Conservation (phyloP, 2,797 vertebrate species). For the Melanotaenia trifasciata region DNA sequence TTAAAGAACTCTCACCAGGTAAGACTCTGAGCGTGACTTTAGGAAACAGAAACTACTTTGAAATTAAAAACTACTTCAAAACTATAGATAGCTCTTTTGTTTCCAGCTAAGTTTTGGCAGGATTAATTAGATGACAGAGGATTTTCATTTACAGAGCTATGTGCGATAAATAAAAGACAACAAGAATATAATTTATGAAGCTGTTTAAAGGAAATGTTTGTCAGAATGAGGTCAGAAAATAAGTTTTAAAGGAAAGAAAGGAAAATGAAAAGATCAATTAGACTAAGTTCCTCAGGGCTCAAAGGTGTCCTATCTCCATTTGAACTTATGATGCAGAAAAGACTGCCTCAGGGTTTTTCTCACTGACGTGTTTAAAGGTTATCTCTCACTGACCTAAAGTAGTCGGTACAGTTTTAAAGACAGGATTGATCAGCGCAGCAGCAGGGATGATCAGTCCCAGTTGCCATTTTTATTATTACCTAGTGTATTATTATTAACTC, state of each 20-base stretch:
- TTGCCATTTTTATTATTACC: neutral
- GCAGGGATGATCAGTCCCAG: neutral
- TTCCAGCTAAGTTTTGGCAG: no score
- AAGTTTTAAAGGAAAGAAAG: neutral
- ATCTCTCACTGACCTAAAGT: neutral
- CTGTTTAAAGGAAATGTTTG: neutral
- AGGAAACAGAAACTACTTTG: neutral
- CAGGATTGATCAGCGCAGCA: neutral
- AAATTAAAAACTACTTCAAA: no score
- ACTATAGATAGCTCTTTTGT: no score
- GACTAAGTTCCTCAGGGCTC: neutral
- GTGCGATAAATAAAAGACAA: neutral
- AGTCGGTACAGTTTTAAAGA: neutral
- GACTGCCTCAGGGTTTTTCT: neutral
- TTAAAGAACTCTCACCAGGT: slow-evolving; percentile 44
- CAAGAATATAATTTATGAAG: neutral
- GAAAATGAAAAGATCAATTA: neutral
- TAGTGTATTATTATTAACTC: neutral
- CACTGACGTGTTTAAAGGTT: neutral
- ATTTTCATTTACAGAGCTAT: neutral
- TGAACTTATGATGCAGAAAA: neutral
- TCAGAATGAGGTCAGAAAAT: neutral
- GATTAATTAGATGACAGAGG: no score
- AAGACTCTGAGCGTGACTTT: slow-evolving; percentile 4
- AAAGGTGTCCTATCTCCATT: neutral